phyloP scores from a whole-genome alignment of 2,797 vertebrate species.

The Synaphobranchus kaupii region DNA sequence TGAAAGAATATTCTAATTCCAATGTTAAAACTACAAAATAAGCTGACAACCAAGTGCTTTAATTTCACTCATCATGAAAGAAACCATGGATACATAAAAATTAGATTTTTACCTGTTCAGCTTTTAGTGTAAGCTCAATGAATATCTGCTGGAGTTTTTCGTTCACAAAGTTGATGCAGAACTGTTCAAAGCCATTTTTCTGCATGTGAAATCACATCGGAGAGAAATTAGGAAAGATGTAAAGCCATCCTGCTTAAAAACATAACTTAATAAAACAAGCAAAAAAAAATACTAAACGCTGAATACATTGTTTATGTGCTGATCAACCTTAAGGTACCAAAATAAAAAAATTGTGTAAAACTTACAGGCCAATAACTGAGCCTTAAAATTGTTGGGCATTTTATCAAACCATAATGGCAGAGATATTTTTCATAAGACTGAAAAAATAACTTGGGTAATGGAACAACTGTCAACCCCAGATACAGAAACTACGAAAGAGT shows the following conservation, averaged over 20 bases:
- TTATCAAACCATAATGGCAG: neutral
- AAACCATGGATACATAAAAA: neutral
- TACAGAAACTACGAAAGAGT: constrained; percentile 16
- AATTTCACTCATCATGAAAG: neutral
- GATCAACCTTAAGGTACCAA: neutral
- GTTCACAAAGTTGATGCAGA: constrained; percentile 99
- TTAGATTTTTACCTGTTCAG: constrained; percentile 84
- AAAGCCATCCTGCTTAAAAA: neutral
- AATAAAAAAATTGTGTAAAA: neutral
- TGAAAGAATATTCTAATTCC: neutral
- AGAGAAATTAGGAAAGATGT: neutral
- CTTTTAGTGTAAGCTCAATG: constrained; percentile 95
- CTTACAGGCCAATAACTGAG: neutral
- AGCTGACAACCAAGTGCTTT: neutral
- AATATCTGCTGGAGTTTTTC: constrained; percentile 98
- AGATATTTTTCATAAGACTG: neutral
- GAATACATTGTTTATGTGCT: neutral
- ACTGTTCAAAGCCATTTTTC: constrained; percentile 99
- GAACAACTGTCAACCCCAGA: neutral
- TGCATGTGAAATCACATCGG: constrained; percentile 58
- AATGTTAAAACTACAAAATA: neutral
- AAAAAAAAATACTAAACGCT: neutral
- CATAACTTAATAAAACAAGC: constrained; percentile 36
- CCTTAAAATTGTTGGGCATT: neutral
- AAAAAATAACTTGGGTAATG: neutral